Conservation (phyloP, 1,140 invertebrate genomes). For the Episyrphus balteatus region DNA sequence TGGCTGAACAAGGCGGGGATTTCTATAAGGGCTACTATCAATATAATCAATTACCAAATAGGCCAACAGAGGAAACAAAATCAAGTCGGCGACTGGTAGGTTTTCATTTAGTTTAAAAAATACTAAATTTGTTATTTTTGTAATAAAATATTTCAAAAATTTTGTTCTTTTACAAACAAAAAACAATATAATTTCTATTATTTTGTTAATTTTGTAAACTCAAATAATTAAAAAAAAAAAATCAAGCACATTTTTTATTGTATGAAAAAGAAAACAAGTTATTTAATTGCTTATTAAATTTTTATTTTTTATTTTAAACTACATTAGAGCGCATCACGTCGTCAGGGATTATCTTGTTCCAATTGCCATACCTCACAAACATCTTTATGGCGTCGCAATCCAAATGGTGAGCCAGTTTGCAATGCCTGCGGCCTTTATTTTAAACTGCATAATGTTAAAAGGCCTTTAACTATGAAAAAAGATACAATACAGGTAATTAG, state of each 20-base stretch:
- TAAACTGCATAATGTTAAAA: slow-evolving; percentile 79
- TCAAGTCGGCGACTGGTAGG: slow-evolving; percentile 56
- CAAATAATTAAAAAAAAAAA: too few relatives aligned
- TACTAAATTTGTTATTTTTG: background rate
- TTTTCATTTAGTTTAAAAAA: slow-evolving; percentile 20
- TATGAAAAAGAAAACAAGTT: too few relatives aligned
- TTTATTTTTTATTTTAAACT: too few relatives aligned
- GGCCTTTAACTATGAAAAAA: slow-evolving; percentile 91
- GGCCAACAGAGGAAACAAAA: slow-evolving; percentile 40
- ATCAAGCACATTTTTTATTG: too few relatives aligned
- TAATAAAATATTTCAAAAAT: slow-evolving; percentile 1
- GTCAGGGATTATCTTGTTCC: slow-evolving; percentile 74
- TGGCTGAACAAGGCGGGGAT: slow-evolving; percentile 60
- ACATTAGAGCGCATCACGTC: slow-evolving; percentile 42
- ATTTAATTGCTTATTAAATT: too few relatives aligned
- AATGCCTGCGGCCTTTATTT: slow-evolving; percentile 91
- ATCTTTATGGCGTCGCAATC: slow-evolving; percentile 82
- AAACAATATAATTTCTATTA: too few relatives aligned
- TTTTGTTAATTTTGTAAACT: too few relatives aligned
- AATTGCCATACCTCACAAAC: slow-evolving; percentile 83
- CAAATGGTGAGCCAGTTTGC: slow-evolving; percentile 79
- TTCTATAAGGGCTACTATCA: slow-evolving; percentile 52
- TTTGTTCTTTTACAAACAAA: background rate
- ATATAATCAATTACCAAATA: slow-evolving; percentile 34
- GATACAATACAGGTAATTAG: slow-evolving; percentile 69